A percentile compares a stretch with the other conserved stretches of the same genome.
Conservation (phyloP, 2,113 vertebrate species). For the Todiramphus chloris region DNA sequence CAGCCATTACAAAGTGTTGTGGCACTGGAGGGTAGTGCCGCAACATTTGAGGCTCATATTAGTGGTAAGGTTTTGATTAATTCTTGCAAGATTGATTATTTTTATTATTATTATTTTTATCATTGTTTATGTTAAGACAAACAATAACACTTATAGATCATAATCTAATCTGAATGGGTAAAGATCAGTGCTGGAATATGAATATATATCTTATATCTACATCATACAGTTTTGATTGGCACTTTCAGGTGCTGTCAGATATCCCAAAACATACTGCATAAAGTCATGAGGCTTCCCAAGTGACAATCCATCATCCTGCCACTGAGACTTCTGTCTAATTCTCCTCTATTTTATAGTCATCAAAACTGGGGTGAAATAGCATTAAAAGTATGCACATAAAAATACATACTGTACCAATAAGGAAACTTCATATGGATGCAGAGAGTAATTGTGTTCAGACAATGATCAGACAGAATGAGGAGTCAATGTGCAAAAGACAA, state of each 20-base stretch:
- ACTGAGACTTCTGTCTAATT: background rate
- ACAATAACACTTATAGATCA: accelerated
- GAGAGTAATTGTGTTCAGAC: background rate
- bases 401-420: background rate
- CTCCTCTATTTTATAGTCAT: background rate
- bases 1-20: constrained; percentile 98
- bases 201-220: background rate
- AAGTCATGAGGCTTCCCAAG: background rate
- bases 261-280: background rate
- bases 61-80: constrained; percentile 85
- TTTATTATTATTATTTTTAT: background rate
- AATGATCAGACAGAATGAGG: background rate
- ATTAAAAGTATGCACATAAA: background rate
- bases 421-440: background rate
- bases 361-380: background rate
- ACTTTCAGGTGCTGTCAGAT: background rate
- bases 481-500: background rate
- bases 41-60: constrained; percentile 98
- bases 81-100: background rate
- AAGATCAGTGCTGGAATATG: background rate
- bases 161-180: background rate
- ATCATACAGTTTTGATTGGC: background rate
- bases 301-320: background rate
- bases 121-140: background rate
- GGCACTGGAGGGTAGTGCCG: constrained; percentile 99